A percentile compares a stretch with the other conserved stretches of the same genome.
Conservation (phyloP, 2,797 vertebrate species). For the Morus bassanus region DNA sequence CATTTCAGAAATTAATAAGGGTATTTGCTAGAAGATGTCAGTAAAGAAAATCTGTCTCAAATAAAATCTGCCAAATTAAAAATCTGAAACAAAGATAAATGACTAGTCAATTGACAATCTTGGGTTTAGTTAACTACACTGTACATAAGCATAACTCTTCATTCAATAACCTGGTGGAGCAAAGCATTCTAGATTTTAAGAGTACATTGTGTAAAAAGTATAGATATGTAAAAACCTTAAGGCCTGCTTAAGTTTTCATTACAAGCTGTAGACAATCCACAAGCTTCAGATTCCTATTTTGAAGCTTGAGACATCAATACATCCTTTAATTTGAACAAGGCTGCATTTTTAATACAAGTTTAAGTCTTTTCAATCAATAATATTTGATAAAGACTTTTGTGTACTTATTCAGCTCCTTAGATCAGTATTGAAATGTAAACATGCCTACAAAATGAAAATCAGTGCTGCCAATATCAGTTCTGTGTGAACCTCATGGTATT, state of each 20-base stretch:
- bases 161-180: not conserved
- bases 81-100: not conserved
- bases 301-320: not conserved
- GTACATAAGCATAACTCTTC: not conserved
- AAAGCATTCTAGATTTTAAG: not conserved
- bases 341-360: not conserved
- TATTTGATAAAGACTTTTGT: not conserved
- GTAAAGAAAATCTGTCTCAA: not conserved
- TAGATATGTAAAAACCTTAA: not conserved
- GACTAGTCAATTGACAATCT: not conserved
- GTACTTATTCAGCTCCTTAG: not conserved
- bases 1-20: not conserved
- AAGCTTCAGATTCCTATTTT: not conserved
- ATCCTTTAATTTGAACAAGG: not conserved
- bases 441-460: not conserved
- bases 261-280: not conserved
- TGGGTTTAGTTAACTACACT: not conserved
- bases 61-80: not conserved
- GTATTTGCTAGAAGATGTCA: not conserved
- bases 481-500: not conserved
- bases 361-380: not conserved
- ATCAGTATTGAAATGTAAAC: not conserved
- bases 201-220: not conserved
- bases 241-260: not conserved
- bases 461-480: not conserved